These are phyloP conservation scores for Bungarus multicinctus DNA, from an alignment of 2,113 vertebrate genomes.

Conservation along the genomic window DNA sequence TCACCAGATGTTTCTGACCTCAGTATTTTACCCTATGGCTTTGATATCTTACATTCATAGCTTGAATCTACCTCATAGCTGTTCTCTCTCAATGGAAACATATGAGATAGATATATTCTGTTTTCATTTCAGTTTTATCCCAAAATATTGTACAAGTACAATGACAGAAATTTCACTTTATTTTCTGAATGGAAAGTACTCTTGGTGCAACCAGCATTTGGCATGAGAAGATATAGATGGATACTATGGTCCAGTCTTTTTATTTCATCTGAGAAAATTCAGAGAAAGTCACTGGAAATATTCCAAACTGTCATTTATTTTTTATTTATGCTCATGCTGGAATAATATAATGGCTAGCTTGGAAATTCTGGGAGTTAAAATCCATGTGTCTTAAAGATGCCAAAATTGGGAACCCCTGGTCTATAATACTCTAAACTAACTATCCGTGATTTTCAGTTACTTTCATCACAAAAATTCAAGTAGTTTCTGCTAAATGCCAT, in stretches of 20 bases:
- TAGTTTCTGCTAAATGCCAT: neutral
- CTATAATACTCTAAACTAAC: neutral
- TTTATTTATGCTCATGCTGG: neutral
- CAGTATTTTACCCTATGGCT: neutral
- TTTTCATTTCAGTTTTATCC: neutral
- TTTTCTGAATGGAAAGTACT: neutral
- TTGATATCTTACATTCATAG: neutral
- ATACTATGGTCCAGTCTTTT: neutral
- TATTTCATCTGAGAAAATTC: neutral
- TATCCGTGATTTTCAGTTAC: neutral
- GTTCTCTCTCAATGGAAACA: neutral
- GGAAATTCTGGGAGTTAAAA: neutral
- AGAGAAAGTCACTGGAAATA: neutral
- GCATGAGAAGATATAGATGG: too few species aligned
- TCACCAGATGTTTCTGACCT: neutral
- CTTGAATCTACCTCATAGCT: neutral
- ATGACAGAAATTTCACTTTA: neutral
- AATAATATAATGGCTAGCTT: neutral
- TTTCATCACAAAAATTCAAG: neutral
- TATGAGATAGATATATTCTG: neutral
- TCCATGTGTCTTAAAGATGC: neutral
- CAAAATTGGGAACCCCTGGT: neutral
- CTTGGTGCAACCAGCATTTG: neutral
- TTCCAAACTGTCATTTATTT: neutral
- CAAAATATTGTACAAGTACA: neutral